A percentile compares a stretch with the other conserved stretches of the same genome.
phyloP scores from a whole-genome alignment of 2,113 vertebrate genomes.

The Stigmatopora nigra region DNA sequence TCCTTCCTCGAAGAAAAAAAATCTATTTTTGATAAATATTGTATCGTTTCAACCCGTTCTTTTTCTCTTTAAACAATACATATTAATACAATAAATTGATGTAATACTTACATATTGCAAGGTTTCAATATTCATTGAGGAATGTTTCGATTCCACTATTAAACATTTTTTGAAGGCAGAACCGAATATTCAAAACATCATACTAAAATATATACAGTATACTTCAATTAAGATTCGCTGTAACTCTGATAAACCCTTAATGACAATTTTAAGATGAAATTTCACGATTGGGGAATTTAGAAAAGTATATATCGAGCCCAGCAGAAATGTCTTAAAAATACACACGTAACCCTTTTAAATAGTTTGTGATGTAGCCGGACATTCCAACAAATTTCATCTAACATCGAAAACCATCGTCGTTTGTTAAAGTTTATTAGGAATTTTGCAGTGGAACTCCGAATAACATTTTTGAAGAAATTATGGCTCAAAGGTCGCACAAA shows the following conservation, averaged over 20 bases:
- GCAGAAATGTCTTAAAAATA: neutral
- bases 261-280: too few species aligned
- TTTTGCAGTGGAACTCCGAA: neutral
- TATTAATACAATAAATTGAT: neutral
- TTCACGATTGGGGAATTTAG: too few species aligned
- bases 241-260: too few species aligned
- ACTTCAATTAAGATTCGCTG: too few species aligned
- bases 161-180: too few species aligned
- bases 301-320: neutral
- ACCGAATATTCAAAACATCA: neutral
- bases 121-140: too few species aligned
- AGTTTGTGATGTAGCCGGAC: neutral
- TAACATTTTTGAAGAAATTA: neutral
- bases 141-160: too few species aligned
- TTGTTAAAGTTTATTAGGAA: neutral
- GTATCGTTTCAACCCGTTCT: conserved; percentile 59
- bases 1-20: conserved; percentile 47
- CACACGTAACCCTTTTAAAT: neutral
- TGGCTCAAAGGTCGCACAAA: neutral
- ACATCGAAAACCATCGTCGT: neutral
- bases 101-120: too few species aligned
- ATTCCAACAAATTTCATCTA: neutral
- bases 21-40: conserved; percentile 63
- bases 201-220: neutral
- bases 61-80: neutral